Evolutionary conservation across 2,888 invertebrate species (phyloP).

Genomic region (Spisula subtruncata): DNA sequence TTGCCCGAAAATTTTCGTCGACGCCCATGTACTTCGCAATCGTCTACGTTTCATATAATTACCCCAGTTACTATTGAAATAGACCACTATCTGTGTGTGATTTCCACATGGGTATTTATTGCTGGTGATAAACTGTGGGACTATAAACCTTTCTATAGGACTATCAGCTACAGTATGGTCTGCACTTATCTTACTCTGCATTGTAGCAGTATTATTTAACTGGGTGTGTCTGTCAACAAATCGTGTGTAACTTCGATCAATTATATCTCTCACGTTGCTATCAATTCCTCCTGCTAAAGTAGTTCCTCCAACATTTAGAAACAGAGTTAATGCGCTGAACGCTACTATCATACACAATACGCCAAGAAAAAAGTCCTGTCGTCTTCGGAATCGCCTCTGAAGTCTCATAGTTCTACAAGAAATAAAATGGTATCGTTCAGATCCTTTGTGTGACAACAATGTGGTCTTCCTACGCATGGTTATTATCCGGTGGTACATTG

Average conservation of each 20-base stretch:
- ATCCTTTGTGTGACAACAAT: background rate
- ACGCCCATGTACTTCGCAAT: constrained; percentile 76
- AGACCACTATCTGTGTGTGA: constrained; percentile 70
- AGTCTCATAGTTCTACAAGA: constrained; percentile 22
- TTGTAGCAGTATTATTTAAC: background rate
- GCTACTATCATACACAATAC: background rate
- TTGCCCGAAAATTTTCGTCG: constrained; percentile 7
- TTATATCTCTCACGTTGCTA: background rate
- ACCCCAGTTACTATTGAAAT: constrained; percentile 73
- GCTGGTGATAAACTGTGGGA: constrained; percentile 28
- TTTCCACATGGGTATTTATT: constrained; percentile 45
- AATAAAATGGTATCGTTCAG: background rate
- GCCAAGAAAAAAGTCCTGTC: constrained; percentile 6
- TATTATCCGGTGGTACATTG: too few relatives aligned
- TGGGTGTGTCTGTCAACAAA: background rate
- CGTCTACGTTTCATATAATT: constrained; percentile 67
- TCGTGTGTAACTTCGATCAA: background rate
- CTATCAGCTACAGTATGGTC: background rate
- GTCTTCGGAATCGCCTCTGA: background rate
- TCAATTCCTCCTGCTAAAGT: background rate
- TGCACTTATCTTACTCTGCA: background rate
- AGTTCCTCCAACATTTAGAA: constrained; percentile 6
- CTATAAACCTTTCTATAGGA: background rate
- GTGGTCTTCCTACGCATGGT: background rate
- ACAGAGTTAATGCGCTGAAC: background rate